A percentile compares a stretch with the other conserved stretches of the same genome.
These are phyloP conservation scores for Aphelocoma coerulescens DNA, from an alignment of 2,113 vertebrate genomes.

Conservation along the genomic window DNA sequence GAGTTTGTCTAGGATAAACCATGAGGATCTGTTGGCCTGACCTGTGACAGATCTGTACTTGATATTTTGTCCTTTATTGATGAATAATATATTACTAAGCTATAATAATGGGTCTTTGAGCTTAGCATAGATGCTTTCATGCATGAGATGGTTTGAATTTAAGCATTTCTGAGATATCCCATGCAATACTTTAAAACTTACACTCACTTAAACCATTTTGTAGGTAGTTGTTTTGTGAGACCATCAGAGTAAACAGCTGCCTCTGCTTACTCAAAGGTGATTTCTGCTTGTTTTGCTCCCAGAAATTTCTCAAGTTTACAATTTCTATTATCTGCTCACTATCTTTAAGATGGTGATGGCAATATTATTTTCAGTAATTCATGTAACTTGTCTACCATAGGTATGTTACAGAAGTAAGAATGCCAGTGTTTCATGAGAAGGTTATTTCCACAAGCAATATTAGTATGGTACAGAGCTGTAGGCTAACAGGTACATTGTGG, in stretches of 20 bases:
- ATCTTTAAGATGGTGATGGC: not conserved
- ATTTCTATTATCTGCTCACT: rapidly evolving
- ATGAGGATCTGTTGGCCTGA: not conserved
- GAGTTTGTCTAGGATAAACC: not conserved
- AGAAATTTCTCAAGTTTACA: not conserved
- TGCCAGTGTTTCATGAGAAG: not conserved
- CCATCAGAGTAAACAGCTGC: not conserved
- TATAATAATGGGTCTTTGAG: not conserved
- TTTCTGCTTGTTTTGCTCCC: not conserved
- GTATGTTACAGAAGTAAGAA: not conserved
- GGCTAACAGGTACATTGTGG: not conserved
- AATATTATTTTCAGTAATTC: not conserved
- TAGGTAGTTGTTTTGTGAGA: not conserved
- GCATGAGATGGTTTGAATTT: not conserved
- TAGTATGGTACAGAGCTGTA: not conserved
- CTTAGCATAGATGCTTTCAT: not conserved
- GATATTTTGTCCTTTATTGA: not conserved
- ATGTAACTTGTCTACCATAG: not conserved
- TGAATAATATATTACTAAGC: not conserved
- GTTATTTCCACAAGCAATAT: not conserved
- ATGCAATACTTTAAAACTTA: not conserved
- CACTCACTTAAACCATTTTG: not conserved
- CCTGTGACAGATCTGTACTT: not conserved
- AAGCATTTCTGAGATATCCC: not conserved
- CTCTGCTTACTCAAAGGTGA: not conserved